Conservation (phyloP, 2,888 invertebrate genomes). For the Orchestes rusci region DNA sequence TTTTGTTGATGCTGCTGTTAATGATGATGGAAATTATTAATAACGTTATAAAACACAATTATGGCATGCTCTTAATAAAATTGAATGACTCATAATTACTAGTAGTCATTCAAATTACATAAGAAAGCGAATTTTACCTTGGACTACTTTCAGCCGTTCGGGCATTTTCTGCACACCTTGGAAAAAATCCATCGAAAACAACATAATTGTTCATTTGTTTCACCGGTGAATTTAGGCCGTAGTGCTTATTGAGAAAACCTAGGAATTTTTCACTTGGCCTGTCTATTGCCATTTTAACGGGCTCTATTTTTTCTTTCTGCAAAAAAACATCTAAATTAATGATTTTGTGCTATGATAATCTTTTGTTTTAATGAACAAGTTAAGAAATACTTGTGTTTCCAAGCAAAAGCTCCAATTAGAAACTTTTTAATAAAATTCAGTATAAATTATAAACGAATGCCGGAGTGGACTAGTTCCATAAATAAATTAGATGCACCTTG, state of each 20-base stretch:
- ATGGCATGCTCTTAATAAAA: too few species aligned
- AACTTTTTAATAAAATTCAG: too few species aligned
- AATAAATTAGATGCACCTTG: too few species aligned
- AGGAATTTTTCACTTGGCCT: constrained; percentile 86
- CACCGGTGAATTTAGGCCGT: constrained; percentile 56
- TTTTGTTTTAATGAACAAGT: too few species aligned
- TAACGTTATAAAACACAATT: too few species aligned
- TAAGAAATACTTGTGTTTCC: too few species aligned
- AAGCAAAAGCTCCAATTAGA: too few species aligned
- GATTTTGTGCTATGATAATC: too few species aligned
- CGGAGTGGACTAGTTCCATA: too few species aligned
- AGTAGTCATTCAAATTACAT: constrained; percentile 15
- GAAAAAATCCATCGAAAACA: constrained; percentile 75
- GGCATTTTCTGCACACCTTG: constrained; percentile 21
- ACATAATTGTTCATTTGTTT: constrained; percentile 86
- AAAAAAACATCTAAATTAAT: too few species aligned
- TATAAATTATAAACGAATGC: background rate
- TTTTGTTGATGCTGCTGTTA: constrained; percentile 27
- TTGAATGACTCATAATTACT: too few species aligned
- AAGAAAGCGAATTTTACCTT: background rate
- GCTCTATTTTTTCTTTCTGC: constrained; percentile 60
- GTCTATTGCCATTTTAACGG: constrained; percentile 81
- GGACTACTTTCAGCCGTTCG: constrained; percentile 3
- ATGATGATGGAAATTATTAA: constrained; percentile 16
- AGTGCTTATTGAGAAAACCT: constrained; percentile 79